Evolutionary conservation across 2,888 invertebrate genomes (phyloP).

Genomic region (Yponomeuta plumbellus): DNA sequence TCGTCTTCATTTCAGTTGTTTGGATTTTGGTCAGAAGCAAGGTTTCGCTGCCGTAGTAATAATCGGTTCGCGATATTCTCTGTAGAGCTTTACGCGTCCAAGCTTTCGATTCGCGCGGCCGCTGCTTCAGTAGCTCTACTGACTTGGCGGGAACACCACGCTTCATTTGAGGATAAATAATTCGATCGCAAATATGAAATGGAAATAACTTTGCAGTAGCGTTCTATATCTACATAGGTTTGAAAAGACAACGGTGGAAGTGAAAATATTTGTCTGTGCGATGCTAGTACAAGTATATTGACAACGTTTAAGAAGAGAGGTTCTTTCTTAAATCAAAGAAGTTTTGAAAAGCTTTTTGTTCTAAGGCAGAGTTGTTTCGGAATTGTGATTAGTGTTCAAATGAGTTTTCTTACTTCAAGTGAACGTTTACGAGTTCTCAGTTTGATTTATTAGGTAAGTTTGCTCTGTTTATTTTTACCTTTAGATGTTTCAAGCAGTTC

Average conservation of each 20-base stretch:
- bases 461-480: background rate
- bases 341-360: background rate
- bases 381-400: background rate
- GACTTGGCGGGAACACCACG: background rate
- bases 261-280: background rate
- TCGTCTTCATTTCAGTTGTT: too few relatives aligned
- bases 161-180: background rate
- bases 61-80: too few relatives aligned
- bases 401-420: background rate
- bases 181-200: background rate
- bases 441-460: background rate
- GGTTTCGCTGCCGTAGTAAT: too few relatives aligned
- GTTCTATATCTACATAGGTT: background rate
- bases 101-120: background rate
- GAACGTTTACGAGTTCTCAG: background rate
- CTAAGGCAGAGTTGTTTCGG: background rate
- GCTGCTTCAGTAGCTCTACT: background rate
- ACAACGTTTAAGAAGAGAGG: background rate
- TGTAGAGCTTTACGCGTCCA: too few relatives aligned
- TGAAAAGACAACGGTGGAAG: background rate
- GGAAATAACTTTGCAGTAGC: background rate
- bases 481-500: background rate
- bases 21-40: too few relatives aligned
- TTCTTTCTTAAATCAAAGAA: background rate
- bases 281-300: background rate